phyloP scores from a whole-genome alignment of 2,888 invertebrate species.

The Himalopsyche kuldschensis region DNA sequence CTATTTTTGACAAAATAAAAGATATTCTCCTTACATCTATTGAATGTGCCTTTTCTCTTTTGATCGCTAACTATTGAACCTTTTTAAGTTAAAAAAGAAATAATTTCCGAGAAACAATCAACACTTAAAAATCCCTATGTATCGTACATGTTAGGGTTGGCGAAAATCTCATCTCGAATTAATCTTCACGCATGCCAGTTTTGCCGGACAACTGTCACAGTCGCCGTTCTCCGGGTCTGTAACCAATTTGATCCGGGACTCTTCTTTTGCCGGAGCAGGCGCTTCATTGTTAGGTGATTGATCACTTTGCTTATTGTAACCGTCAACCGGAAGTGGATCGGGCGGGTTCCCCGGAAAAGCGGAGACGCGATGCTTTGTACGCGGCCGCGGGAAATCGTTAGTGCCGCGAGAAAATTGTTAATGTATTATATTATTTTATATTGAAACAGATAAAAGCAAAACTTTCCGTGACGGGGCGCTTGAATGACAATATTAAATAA shows the following conservation, averaged over 20 bases:
- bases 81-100: too few species aligned
- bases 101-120: too few species aligned
- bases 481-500: background rate
- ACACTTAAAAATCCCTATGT: too few species aligned
- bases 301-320: conserved; percentile 31
- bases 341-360: conserved; percentile 8
- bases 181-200: background rate
- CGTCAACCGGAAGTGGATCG: background rate
- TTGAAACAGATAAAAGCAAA: background rate
- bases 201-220: background rate
- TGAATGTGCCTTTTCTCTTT: too few species aligned
- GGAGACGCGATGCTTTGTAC: conserved; percentile 7
- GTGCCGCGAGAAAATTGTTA: conserved; percentile 10
- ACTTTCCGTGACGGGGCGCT: background rate
- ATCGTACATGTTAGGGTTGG: background rate
- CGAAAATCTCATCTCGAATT: background rate
- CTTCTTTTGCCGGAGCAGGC: conserved; percentile 7
- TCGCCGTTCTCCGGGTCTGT: background rate
- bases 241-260: background rate
- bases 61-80: too few species aligned
- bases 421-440: background rate
- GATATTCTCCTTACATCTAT: too few species aligned
- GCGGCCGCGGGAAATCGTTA: conserved; percentile 24
- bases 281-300: conserved; percentile 35
- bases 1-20: too few species aligned